Evolutionary conservation across 1,140 invertebrate genomes (phyloP), one percentile per base, ranked within the genome.

Genomic region (Homarus americanus): DNA sequence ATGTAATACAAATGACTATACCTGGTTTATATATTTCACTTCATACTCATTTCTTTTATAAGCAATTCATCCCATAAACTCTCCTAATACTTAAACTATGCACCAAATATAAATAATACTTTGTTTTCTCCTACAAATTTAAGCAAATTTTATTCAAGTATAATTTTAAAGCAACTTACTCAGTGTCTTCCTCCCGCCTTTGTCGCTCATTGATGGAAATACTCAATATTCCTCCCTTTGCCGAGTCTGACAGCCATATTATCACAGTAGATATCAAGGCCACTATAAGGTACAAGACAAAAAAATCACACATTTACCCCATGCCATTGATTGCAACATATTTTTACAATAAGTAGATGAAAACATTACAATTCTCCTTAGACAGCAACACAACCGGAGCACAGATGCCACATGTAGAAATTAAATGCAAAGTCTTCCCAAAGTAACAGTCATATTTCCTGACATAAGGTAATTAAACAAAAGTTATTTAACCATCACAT

Each of bases 221-320:
- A 34, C 79, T 87, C n/a, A 87, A 75, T 24, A n/a, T 44, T n/a
- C 85, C 85, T 58, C 53, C 41, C 12, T 38, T 58, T 12, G 85
- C 75, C 15, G 85, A 78, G 38, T 87, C 85, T 41, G 75, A 63
- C 49, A 87, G 63, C 85, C 73, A 87, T 44, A 87, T 58, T 79
- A 78, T 34, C 83, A 85, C 83, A 85, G 83, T 85, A 36, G 83
- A 85, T 66, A 85, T 40, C 83, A 85, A 85, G 69, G 83, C 83
- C 75, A 85, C 83, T 85, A n/a, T n/a, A 85, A 15, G 12, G 69
- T 63, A 73, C 63, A 53, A 85, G 69, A 85, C 38, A 85, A 36
- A 53, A 20, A 85, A 10, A 44, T 44, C 36, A 73, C 9, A 84
- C 82, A 80, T 80, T 53, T 53, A 80, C 32, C 15, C 15, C 38